phyloP scores from a whole-genome alignment of 2,888 invertebrate genomes.

The Metellina segmentata region DNA sequence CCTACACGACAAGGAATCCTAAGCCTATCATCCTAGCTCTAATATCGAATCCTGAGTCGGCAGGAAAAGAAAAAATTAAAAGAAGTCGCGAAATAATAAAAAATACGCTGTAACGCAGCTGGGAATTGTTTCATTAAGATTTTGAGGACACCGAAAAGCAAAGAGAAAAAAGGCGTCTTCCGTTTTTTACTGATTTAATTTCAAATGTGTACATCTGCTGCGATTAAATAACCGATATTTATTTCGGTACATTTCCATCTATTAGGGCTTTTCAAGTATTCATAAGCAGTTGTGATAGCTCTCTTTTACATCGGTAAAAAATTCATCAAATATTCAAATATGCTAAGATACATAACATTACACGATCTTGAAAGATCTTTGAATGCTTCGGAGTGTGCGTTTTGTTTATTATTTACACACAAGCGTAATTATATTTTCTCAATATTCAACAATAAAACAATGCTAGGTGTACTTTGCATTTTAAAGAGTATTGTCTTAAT shows the following conservation, averaged over 20 bases:
- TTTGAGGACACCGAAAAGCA: not conserved
- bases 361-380: not conserved
- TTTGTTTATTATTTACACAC: not conserved
- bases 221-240: not conserved
- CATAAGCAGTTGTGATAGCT: not conserved
- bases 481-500: too few relatives aligned
- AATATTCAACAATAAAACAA: not conserved
- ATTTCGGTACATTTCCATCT: not conserved
- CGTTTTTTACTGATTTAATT: not conserved
- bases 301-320: not conserved
- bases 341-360: not conserved
- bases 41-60: slow-evolving; percentile 24
- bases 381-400: not conserved
- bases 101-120: slow-evolving; percentile 28
- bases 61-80: not conserved
- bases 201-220: not conserved
- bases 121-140: slow-evolving; percentile 41
- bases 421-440: not conserved
- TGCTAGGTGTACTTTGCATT: too few relatives aligned
- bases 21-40: slow-evolving; percentile 8
- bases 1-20: slow-evolving; percentile 10
- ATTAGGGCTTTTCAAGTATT: not conserved
- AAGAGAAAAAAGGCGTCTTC: not conserved
- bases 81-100: not conserved
- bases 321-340: not conserved